Conservation (phyloP, 2,888 invertebrate species). For the Muschampia plurimacula region DNA sequence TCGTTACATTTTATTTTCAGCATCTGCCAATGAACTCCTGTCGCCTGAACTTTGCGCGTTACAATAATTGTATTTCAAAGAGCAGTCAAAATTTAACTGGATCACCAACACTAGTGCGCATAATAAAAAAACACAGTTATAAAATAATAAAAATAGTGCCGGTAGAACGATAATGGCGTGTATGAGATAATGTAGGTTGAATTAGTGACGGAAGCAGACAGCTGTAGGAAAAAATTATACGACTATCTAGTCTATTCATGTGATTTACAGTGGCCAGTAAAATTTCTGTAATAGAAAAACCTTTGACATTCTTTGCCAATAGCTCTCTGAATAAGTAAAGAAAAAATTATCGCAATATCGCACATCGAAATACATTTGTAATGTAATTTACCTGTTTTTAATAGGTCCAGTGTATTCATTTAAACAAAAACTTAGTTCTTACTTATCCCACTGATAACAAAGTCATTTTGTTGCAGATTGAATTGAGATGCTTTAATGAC, state of each 20-base stretch:
- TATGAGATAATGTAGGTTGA: neutral
- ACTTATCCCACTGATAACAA: neutral
- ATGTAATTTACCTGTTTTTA: too few species aligned
- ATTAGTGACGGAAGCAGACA: conserved; percentile 38
- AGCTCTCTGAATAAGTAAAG: neutral
- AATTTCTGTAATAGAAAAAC: neutral
- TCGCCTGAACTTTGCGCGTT: conserved; percentile 28
- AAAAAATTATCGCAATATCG: too few species aligned
- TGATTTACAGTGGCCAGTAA: neutral
- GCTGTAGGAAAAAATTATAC: conserved; percentile 46
- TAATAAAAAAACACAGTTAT: neutral
- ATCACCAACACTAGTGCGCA: neutral
- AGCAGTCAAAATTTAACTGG: conserved; percentile 27
- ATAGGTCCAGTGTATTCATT: too few species aligned
- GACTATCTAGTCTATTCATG: conserved; percentile 35
- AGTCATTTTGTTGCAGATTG: neutral
- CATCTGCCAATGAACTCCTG: conserved; percentile 60
- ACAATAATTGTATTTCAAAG: conserved; percentile 19
- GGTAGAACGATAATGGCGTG: conserved; percentile 1
- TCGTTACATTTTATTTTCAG: conserved; percentile 63
- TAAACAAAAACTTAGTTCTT: too few species aligned
- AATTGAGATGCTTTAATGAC: conserved; percentile 4
- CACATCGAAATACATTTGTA: too few species aligned
- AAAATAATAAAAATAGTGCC: conserved; percentile 16
- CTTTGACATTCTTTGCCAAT: neutral